These are phyloP conservation scores for Serilophus lunatus DNA, from an alignment of 2,113 vertebrate genomes.

Conservation along the genomic window DNA sequence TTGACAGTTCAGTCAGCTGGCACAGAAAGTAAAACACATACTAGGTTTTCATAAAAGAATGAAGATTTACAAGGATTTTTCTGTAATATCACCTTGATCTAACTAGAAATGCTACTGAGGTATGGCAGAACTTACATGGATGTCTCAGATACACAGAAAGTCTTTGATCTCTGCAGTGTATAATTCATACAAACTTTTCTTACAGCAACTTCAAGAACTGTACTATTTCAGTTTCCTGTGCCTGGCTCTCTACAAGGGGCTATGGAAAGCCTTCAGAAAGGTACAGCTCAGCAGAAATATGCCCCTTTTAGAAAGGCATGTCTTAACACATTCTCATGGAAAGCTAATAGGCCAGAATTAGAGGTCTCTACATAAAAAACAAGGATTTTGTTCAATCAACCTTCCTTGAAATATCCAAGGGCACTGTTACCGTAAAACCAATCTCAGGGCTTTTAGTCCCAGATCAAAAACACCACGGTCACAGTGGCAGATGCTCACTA, in stretches of 20 bases:
- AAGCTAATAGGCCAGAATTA: not conserved
- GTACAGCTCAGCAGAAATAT: not conserved
- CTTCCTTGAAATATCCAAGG: not conserved
- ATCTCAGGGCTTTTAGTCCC: not conserved
- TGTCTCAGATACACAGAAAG: not conserved
- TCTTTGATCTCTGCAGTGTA: not conserved
- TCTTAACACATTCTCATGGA: not conserved
- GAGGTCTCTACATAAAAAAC: not conserved
- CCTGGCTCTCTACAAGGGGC: not conserved
- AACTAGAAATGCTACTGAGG: not conserved
- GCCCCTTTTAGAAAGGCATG: not conserved
- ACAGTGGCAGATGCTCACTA: not conserved
- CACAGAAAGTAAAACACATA: not conserved
- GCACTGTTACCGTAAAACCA: not conserved
- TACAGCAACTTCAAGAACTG: not conserved
- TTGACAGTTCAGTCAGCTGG: not conserved
- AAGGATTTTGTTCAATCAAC: not conserved
- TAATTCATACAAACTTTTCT: not conserved
- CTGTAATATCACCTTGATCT: not conserved
- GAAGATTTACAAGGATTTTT: not conserved
- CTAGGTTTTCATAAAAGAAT: not conserved
- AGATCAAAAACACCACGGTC: not conserved
- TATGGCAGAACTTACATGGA: rapidly evolving
- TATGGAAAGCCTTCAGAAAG: not conserved
- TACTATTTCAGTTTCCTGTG: not conserved